phyloP scores from a whole-genome alignment of 2,888 invertebrate species.

The Thymelicus lineola region DNA sequence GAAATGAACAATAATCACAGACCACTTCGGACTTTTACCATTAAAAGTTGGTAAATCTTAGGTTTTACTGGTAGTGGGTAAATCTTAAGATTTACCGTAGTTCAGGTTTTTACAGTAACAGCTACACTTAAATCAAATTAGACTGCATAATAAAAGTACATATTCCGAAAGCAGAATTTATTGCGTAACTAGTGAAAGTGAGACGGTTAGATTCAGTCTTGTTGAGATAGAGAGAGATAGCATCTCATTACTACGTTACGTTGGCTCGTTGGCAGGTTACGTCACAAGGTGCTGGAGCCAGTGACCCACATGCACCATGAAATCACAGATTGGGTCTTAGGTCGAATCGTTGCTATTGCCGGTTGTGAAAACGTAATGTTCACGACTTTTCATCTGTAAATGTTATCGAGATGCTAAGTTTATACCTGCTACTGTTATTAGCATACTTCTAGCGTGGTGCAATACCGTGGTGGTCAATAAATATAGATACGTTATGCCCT shows the following conservation, averaged over 20 bases:
- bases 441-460: no score
- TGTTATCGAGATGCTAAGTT: not conserved
- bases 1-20: no score
- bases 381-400: constrained; percentile 6
- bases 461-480: no score
- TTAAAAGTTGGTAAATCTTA: no score
- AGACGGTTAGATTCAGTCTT: constrained; percentile 2
- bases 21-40: no score
- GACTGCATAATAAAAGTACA: constrained; percentile 7
- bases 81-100: no score
- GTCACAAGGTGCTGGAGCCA: constrained; percentile 28
- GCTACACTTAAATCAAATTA: constrained; percentile 1
- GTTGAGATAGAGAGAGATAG: constrained; percentile 16
- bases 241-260: constrained; percentile 18
- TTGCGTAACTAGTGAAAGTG: constrained; percentile 28
- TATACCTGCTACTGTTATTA: no score
- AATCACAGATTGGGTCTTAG: constrained; percentile 10
- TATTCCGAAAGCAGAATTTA: constrained; percentile 11
- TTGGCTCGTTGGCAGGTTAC: constrained; percentile 3
- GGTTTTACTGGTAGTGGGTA: no score
- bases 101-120: no score
- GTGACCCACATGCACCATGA: constrained; percentile 22
- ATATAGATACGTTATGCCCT: no score
- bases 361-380: constrained; percentile 14
- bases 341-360: constrained; percentile 15